phyloP scores from a whole-genome alignment of 2,113 vertebrate genomes.

The Rissa tridactyla region DNA sequence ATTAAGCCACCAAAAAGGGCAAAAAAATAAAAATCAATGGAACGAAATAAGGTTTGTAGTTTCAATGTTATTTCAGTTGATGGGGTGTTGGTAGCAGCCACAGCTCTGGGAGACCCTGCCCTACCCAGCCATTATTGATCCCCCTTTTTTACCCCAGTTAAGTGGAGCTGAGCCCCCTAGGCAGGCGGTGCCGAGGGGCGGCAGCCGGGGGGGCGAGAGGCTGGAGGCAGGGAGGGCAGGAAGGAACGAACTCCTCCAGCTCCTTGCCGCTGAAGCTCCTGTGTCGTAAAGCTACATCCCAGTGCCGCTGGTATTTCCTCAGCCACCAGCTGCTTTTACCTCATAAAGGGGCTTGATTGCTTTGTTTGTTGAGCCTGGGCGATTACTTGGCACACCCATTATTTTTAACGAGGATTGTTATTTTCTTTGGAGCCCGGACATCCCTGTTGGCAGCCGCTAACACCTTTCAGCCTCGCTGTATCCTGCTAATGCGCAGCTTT shows the following conservation, averaged over 20 bases:
- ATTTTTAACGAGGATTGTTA: slow-evolving; percentile 46
- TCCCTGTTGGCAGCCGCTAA: slow-evolving; percentile 8
- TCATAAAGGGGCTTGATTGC: slow-evolving; percentile 55
- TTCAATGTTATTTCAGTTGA: neutral
- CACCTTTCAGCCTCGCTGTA: neutral
- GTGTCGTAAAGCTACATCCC: neutral
- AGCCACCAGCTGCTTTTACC: slow-evolving; percentile 52
- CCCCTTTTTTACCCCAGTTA: neutral
- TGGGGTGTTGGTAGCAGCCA: neutral
- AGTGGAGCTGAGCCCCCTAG: neutral
- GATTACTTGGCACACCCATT: slow-evolving; percentile 16
- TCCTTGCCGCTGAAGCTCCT: neutral
- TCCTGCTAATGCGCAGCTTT: neutral
- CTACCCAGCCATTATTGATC: neutral
- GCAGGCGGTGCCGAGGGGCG: neutral
- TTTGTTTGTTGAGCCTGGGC: neutral
- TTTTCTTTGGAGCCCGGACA: slow-evolving; percentile 30
- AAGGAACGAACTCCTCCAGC: rapidly evolving
- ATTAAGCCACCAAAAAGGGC: neutral
- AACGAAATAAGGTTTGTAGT: neutral
- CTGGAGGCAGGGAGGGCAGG: neutral
- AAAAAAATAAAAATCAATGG: neutral
- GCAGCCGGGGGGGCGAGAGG: neutral
- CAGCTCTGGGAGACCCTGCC: neutral
- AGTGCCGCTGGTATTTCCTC: slow-evolving; percentile 32